A percentile compares a stretch with the other conserved stretches of the same genome.
Evolutionary conservation across 2,797 vertebrate species (phyloP).

Genomic region (Chrosomus eos): DNA sequence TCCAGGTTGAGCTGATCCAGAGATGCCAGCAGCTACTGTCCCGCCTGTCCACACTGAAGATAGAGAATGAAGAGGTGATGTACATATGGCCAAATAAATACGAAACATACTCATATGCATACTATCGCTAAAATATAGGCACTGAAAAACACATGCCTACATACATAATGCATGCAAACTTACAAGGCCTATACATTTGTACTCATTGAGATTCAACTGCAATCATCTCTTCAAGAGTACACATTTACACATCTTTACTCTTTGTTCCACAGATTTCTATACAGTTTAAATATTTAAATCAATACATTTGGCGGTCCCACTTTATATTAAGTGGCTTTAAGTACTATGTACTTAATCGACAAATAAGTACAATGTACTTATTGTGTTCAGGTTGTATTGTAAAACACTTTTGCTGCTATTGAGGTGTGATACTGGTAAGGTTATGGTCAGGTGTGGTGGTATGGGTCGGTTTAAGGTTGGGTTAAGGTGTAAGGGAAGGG

Average conservation of each 20-base stretch:
- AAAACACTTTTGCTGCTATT: too few species aligned
- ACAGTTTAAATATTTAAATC: background rate
- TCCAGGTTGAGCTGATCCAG: conserved; percentile 91
- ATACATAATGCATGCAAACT: background rate
- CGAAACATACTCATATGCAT: background rate
- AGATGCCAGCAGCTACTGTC: conserved; percentile 94
- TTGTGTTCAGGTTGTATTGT: too few species aligned
- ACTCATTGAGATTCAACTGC: background rate
- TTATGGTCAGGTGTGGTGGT: too few species aligned
- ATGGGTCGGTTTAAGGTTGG: too few species aligned
- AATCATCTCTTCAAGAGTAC: background rate
- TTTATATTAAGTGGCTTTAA: too few species aligned
- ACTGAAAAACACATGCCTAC: background rate
- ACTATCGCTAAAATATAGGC: background rate
- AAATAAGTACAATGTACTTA: too few species aligned
- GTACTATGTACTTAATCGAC: too few species aligned
- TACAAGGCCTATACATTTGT: conserved; percentile 4
- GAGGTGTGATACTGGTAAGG: too few species aligned
- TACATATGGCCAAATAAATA: background rate
- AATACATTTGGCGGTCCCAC: background rate
- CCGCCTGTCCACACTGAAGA: conserved; percentile 92
- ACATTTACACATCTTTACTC: background rate
- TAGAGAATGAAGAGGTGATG: conserved; percentile 95
- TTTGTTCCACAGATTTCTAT: background rate
- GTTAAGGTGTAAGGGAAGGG: too few species aligned